Conservation (phyloP, 2,888 invertebrate species). For the Serrognathus titanus region DNA sequence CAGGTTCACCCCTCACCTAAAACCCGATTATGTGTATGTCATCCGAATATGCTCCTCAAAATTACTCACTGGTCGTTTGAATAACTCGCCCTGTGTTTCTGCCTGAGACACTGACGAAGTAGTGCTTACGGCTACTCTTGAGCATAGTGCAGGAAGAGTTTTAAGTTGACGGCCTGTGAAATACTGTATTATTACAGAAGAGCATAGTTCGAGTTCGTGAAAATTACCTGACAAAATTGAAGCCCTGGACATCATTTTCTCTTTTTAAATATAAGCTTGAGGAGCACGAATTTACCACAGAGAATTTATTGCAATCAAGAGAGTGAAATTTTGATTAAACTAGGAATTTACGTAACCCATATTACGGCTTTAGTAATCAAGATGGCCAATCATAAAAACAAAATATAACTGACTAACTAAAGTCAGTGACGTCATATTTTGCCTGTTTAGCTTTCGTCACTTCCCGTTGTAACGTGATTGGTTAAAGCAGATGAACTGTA, state of each 20-base stretch:
- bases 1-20: slow-evolving; percentile 16
- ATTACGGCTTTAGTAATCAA: no score
- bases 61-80: slow-evolving; percentile 7
- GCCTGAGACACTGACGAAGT: slow-evolving; percentile 7
- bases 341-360: no score
- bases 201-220: not conserved
- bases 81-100: slow-evolving; percentile 5
- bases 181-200: not conserved
- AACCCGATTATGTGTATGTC: not conserved
- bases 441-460: no score
- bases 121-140: slow-evolving; percentile 12
- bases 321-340: no score
- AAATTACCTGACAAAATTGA: slow-evolving; percentile 14
- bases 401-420: no score
- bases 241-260: slow-evolving; percentile 18
- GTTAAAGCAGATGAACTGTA: no score
- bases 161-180: slow-evolving; percentile 10
- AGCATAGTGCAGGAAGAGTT: slow-evolving; percentile 6
- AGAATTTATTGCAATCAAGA: no score
- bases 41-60: not conserved
- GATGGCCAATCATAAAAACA: no score
- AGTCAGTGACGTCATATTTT: no score
- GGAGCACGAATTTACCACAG: no score
- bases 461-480: no score
- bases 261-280: not conserved